phyloP scores from a whole-genome alignment of 2,888 invertebrate genomes.

The Leistus spinibarbis region DNA sequence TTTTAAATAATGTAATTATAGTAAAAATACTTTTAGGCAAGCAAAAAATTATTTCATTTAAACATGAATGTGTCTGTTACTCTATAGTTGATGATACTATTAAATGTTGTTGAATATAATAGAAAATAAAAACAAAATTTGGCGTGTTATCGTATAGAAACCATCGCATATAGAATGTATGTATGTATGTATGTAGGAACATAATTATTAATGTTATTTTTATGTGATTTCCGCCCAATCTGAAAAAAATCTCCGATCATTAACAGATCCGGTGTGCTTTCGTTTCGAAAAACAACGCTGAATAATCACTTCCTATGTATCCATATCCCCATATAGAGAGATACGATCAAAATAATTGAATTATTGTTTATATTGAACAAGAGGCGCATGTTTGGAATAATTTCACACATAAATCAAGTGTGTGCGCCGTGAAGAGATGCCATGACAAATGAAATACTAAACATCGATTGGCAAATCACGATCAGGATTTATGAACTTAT shows the following conservation, averaged over 20 bases:
- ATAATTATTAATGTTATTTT: not conserved
- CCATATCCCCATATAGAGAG: not conserved
- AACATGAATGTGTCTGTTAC: too few relatives aligned
- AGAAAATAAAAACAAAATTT: not conserved
- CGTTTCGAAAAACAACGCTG: not conserved
- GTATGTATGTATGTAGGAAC: not conserved
- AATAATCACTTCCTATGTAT: not conserved
- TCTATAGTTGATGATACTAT: too few relatives aligned
- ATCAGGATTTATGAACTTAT: constrained; percentile 25
- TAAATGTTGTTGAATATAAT: too few relatives aligned
- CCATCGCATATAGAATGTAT: not conserved
- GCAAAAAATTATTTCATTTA: too few relatives aligned
- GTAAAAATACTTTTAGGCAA: too few relatives aligned
- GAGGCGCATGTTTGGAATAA: constrained; percentile 7
- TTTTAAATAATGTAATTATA: too few relatives aligned
- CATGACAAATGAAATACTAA: constrained; percentile 37
- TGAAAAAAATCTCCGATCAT: not conserved
- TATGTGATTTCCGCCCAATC: not conserved
- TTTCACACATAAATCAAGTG: constrained; percentile 33
- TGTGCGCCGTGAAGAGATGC: not conserved
- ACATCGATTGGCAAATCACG: constrained; percentile 38
- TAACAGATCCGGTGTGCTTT: not conserved
- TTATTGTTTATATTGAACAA: not conserved
- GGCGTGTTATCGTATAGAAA: not conserved
- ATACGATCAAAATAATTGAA: not conserved